Conservation (phyloP, 2,113 vertebrate genomes). For the Plecturocebus donacophilus region DNA sequence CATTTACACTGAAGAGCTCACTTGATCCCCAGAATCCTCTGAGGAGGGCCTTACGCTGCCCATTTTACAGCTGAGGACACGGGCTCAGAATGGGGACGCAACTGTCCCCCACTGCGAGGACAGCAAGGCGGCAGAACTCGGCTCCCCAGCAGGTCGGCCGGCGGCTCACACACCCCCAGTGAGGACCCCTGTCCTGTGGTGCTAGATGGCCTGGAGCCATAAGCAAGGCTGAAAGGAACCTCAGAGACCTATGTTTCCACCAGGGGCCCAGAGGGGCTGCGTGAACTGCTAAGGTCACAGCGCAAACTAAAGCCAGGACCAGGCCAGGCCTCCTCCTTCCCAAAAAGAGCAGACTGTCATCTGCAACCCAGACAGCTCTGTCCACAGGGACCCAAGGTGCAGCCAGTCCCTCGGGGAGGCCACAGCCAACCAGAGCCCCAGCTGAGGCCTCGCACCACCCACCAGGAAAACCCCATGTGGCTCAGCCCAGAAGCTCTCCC, state of each 20-base stretch:
- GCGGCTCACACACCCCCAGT: too few species aligned
- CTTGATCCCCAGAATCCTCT: background rate
- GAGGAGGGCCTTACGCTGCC: background rate
- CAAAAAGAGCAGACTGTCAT: background rate
- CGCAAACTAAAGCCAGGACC: background rate
- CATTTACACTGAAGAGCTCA: rapidly evolving
- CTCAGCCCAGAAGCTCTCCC: background rate
- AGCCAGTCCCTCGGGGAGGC: background rate
- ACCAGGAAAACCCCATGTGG: background rate
- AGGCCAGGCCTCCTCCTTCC: background rate
- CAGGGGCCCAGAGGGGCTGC: background rate
- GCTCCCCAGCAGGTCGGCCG: background rate
- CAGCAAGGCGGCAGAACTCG: background rate
- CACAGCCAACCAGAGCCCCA: background rate
- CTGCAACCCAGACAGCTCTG: background rate
- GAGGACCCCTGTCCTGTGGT: background rate
- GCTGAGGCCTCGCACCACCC: background rate
- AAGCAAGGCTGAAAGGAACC: background rate
- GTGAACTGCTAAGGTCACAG: background rate
- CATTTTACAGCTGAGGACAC: background rate
- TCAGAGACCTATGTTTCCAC: background rate
- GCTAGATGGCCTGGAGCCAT: background rate
- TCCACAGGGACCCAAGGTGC: background rate
- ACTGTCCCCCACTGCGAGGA: rapidly evolving
- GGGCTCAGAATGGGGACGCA: background rate